Evolutionary conservation across 2,113 vertebrate genomes (phyloP).

Genomic region (Zosterops japonicus): DNA sequence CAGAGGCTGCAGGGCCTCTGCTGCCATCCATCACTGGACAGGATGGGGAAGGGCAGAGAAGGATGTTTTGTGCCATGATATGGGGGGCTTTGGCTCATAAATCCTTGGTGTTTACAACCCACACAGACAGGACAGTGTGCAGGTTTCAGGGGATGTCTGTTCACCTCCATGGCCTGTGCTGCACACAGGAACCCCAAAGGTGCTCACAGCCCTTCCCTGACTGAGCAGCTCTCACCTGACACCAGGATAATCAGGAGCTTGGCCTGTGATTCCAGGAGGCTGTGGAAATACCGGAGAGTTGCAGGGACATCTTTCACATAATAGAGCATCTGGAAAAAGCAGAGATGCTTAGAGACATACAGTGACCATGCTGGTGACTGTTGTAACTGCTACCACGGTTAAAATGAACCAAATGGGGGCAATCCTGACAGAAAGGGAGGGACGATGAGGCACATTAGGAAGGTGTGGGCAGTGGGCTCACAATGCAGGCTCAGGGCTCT

Average conservation of each 20-base stretch:
- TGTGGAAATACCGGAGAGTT: constrained; percentile 84
- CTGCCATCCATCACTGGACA: not conserved
- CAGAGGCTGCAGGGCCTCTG: not conserved
- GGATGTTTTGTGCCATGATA: rapidly evolving
- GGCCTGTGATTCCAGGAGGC: constrained; percentile 77
- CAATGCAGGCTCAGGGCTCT: not conserved
- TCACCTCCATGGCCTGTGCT: not conserved
- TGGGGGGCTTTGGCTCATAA: not conserved
- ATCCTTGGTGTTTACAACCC: not conserved
- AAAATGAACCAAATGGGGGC: not conserved
- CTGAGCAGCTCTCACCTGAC: constrained; percentile 81
- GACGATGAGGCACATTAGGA: rapidly evolving
- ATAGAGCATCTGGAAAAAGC: constrained; percentile 81
- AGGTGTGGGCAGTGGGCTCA: not conserved
- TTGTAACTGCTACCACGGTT: not conserved
- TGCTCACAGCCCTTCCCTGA: not conserved
- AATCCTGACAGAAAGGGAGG: not conserved
- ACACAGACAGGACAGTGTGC: rapidly evolving
- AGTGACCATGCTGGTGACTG: not conserved
- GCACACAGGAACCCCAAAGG: not conserved
- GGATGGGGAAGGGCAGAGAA: not conserved
- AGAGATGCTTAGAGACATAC: not conserved
- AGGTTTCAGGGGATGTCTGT: not conserved
- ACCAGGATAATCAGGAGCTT: constrained; percentile 88
- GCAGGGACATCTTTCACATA: constrained; percentile 84